A percentile compares a stretch with the other conserved stretches of the same genome.
phyloP scores from a whole-genome alignment of 2,888 invertebrate species.

The Dioctria linearis region DNA sequence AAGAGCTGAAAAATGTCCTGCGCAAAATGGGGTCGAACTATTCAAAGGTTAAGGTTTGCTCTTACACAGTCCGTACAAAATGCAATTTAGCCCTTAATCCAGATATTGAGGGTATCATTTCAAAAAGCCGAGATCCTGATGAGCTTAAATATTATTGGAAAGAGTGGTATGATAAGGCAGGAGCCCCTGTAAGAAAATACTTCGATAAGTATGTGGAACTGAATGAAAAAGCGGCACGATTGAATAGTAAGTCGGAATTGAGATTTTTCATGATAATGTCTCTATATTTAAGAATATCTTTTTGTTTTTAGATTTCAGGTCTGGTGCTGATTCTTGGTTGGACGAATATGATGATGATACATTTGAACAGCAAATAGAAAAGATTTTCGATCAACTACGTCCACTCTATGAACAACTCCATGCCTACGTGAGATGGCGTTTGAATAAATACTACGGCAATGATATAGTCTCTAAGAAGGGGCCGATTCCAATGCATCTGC shows the following conservation, averaged over 20 bases:
- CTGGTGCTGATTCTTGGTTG: conserved; percentile 81
- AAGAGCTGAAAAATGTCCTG: conserved; percentile 75
- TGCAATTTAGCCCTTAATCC: conserved; percentile 84
- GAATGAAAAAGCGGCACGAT: conserved; percentile 79
- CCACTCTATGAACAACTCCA: conserved; percentile 89
- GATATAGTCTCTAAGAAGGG: conserved; percentile 77
- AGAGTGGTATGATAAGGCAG: conserved; percentile 84
- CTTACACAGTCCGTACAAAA: conserved; percentile 75
- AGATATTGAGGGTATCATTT: conserved; percentile 80
- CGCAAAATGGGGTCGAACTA: conserved; percentile 84
- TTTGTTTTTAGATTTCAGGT: conserved; percentile 75
- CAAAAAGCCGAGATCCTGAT: conserved; percentile 81
- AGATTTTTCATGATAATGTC: background rate
- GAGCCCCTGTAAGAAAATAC: conserved; percentile 75
- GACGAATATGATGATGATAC: conserved; percentile 80
- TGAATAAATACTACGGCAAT: conserved; percentile 82
- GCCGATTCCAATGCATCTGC: conserved; percentile 84
- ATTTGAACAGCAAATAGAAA: conserved; percentile 79
- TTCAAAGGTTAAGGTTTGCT: conserved; percentile 84
- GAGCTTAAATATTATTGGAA: conserved; percentile 85
- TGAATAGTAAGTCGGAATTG: conserved; percentile 75
- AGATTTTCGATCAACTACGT: conserved; percentile 81
- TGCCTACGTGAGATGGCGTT: conserved; percentile 83
- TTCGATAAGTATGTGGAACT: conserved; percentile 79
- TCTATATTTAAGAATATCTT: conserved; percentile 16